A percentile compares a stretch with the other conserved stretches of the same genome.
Conservation (phyloP, 1,140 invertebrate genomes). For the Drosophila kohkoa region DNA sequence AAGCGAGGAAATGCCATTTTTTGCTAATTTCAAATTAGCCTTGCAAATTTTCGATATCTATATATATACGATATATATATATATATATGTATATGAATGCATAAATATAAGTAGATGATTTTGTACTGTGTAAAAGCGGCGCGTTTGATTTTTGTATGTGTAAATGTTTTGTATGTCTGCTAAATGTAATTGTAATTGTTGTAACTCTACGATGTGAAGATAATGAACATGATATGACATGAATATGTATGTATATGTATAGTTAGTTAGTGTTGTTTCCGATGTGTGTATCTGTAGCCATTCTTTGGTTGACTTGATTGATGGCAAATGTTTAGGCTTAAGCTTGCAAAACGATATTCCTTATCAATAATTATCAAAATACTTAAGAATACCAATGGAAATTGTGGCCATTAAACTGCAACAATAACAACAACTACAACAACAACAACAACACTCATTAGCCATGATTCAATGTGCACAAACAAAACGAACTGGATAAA, state of each 20-base stretch:
- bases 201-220: conserved; percentile 44
- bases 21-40: conserved; percentile 80
- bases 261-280: conserved; percentile 66
- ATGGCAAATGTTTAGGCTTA: conserved; percentile 49
- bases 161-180: conserved; percentile 66
- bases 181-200: conserved; percentile 58
- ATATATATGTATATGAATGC: conserved; percentile 21
- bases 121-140: conserved; percentile 64
- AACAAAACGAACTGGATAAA: not conserved
- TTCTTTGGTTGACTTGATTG: conserved; percentile 37
- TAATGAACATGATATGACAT: conserved; percentile 25
- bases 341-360: conserved; percentile 53
- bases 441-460: conserved; percentile 21
- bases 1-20: conserved; percentile 62
- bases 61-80: conserved; percentile 30
- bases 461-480: conserved; percentile 42
- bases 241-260: conserved; percentile 46
- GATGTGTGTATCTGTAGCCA: conserved; percentile 55
- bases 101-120: conserved; percentile 67
- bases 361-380: conserved; percentile 32
- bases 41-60: conserved; percentile 67
- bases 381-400: conserved; percentile 6
- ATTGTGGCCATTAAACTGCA: conserved; percentile 47
- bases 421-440: conserved; percentile 24
- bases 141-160: conserved; percentile 71